These are phyloP conservation scores for Parnassius mnemosyne DNA, from an alignment of 2,888 invertebrate species.

Conservation along the genomic window DNA sequence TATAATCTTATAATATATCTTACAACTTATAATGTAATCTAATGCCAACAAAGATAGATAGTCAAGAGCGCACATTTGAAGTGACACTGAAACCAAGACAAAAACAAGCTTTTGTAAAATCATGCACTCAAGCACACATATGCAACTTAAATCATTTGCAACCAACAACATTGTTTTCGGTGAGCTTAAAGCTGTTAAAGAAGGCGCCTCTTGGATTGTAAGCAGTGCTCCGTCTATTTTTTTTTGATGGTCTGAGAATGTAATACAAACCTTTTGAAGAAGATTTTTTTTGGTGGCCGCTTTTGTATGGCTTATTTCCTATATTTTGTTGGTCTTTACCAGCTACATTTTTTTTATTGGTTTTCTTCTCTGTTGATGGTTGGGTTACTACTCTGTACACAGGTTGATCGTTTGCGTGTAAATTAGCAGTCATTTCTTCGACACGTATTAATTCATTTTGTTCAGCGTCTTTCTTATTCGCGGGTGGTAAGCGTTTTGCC, in stretches of 20 bases:
- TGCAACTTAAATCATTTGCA: too few species aligned
- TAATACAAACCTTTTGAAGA: conserved; percentile 62
- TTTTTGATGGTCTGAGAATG: too few species aligned
- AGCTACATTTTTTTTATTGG: conserved; percentile 57
- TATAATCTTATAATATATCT: not conserved
- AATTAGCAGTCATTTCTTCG: conserved; percentile 70
- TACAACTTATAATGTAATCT: not conserved
- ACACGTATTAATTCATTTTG: conserved; percentile 64
- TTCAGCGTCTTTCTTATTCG: conserved; percentile 66
- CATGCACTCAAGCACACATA: too few species aligned
- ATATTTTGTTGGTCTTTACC: conserved; percentile 50
- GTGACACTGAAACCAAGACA: too few species aligned
- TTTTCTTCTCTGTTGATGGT: conserved; percentile 66
- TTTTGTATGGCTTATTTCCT: conserved; percentile 57
- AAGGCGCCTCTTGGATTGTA: too few species aligned
- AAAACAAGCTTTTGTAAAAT: too few species aligned
- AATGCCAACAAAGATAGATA: too few species aligned
- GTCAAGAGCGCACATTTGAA: too few species aligned
- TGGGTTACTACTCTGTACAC: conserved; percentile 74
- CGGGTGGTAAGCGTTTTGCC: conserved; percentile 54
- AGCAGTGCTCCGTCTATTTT: too few species aligned
- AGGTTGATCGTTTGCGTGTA: conserved; percentile 73
- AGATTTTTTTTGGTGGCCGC: conserved; percentile 70
- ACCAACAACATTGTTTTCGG: too few species aligned
- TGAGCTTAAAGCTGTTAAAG: too few species aligned